Evolutionary conservation across 1,140 invertebrate genomes (phyloP).

Genomic region (Nasonia longicornis): DNA sequence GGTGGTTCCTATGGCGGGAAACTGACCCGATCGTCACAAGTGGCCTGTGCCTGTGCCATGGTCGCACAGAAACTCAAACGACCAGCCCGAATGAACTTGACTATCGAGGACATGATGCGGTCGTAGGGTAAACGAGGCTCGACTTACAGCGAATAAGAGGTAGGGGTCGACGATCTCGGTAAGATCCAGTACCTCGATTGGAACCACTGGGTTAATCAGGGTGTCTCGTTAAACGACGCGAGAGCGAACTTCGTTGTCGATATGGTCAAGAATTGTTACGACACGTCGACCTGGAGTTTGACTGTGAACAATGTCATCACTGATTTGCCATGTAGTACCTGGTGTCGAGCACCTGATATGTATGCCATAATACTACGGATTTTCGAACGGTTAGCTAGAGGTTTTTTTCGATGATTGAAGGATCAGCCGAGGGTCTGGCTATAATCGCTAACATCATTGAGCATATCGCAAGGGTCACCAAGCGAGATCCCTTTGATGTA

Average conservation of each 20-base stretch:
- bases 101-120: slow-evolving; percentile 76
- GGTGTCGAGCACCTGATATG: slow-evolving; percentile 73
- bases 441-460: slow-evolving; percentile 86
- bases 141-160: slow-evolving; percentile 75
- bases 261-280: slow-evolving; percentile 73
- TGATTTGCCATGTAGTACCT: slow-evolving; percentile 75
- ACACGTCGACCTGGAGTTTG: slow-evolving; percentile 69
- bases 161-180: slow-evolving; percentile 75
- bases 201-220: slow-evolving; percentile 75
- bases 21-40: slow-evolving; percentile 70
- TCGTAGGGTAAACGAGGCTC: slow-evolving; percentile 75
- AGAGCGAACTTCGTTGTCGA: slow-evolving; percentile 60
- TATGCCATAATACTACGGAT: slow-evolving; percentile 2
- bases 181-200: slow-evolving; percentile 76
- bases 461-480: slow-evolving; percentile 77
- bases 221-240: slow-evolving; percentile 73
- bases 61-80: slow-evolving; percentile 72
- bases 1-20: slow-evolving; percentile 82
- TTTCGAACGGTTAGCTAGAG: background rate
- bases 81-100: slow-evolving; percentile 75
- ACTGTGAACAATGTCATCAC: slow-evolving; percentile 71
- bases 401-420: slow-evolving; percentile 61
- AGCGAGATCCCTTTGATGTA: slow-evolving; percentile 78
- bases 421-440: slow-evolving; percentile 74
- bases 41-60: slow-evolving; percentile 74